Evolutionary conservation across 2,113 vertebrate genomes (phyloP).

Genomic region (Ceuthmochares aereus): DNA sequence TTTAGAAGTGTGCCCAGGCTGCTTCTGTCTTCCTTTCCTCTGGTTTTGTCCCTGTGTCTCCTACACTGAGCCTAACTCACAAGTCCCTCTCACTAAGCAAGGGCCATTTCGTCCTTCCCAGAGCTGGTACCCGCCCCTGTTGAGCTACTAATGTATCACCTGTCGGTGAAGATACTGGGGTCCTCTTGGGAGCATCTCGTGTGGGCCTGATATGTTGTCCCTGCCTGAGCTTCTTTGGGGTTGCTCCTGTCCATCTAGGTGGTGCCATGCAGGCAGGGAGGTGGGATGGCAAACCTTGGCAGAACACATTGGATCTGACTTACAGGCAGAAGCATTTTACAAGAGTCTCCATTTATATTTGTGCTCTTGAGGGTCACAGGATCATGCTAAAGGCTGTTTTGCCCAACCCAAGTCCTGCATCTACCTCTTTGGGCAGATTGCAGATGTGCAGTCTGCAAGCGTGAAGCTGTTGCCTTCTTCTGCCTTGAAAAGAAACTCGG

Average conservation of each 20-base stretch:
- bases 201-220: background rate
- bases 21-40: background rate
- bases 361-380: accelerated
- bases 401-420: background rate
- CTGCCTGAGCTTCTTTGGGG: background rate
- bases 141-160: accelerated
- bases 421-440: background rate
- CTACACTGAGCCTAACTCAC: background rate
- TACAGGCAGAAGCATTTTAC: background rate
- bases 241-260: background rate
- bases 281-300: too few relatives aligned
- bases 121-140: background rate
- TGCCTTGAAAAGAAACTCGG: accelerated
- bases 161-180: background rate
- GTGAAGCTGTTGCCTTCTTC: background rate
- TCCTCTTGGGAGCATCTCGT: background rate
- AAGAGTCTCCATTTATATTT: background rate
- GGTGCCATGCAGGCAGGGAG: background rate
- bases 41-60: background rate
- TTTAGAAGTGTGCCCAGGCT: background rate
- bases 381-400: background rate
- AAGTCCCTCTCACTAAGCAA: background rate
- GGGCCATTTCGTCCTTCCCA: background rate
- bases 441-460: background rate
- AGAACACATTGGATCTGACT: background rate